Percentiles rank a stretch among this genome's conserved stretches.
phyloP scores from a whole-genome alignment of 2,113 vertebrate species.

The Cisticola juncidis region DNA sequence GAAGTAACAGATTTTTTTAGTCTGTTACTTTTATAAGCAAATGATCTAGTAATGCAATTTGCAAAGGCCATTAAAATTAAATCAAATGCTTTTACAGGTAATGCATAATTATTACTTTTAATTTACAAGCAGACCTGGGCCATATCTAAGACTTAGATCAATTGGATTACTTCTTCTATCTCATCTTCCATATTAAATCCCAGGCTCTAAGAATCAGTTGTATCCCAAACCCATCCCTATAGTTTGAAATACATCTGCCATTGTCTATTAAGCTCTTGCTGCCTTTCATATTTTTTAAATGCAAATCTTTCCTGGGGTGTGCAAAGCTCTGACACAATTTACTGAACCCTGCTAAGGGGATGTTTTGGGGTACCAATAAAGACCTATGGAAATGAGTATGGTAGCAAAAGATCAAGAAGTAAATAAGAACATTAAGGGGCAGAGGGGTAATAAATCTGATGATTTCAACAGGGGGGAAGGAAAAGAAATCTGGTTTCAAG shows the following conservation, averaged over 20 bases:
- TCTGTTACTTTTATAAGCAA: background rate
- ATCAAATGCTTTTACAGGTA: slow-evolving; percentile 11
- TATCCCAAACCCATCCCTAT: background rate
- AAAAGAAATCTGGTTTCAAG: background rate
- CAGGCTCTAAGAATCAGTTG: background rate
- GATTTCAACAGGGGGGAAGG: background rate
- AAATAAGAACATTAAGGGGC: background rate
- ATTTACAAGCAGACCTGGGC: background rate
- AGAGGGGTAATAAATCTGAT: background rate
- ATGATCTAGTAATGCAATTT: background rate
- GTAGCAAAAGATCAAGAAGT: background rate
- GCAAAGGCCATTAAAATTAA: slow-evolving; percentile 50
- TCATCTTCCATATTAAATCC: background rate
- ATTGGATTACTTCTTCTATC: background rate
- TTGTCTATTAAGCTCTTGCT: background rate
- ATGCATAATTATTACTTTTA: slow-evolving; percentile 15
- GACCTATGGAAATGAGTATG: background rate
- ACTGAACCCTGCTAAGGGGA: background rate
- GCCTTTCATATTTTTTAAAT: background rate
- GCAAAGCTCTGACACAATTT: background rate
- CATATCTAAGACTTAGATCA: background rate
- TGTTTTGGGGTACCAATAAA: background rate
- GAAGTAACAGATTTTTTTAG: background rate
- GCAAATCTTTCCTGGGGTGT: background rate
- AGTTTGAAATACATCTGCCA: background rate